Evolutionary conservation across 2,888 invertebrate genomes (phyloP).

Genomic region (Phania funesta): DNA sequence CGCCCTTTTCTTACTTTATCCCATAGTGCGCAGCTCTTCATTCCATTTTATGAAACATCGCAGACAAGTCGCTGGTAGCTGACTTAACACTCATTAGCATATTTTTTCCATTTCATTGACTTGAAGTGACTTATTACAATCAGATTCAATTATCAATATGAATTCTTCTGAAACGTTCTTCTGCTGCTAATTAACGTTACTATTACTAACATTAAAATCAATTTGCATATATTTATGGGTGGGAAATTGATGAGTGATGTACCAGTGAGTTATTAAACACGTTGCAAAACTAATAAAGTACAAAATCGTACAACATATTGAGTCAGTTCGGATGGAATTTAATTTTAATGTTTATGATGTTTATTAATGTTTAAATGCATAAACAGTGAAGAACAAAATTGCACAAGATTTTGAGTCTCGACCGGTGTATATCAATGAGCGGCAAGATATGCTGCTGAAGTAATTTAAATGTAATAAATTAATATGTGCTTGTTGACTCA

Average conservation of each 20-base stretch:
- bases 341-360: too few relatives aligned
- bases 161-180: conserved; percentile 37
- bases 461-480: too few relatives aligned
- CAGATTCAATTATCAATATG: conserved; percentile 62
- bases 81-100: conserved; percentile 47
- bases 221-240: conserved; percentile 46
- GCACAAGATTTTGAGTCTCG: too few relatives aligned
- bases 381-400: too few relatives aligned
- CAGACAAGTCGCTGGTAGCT: conserved; percentile 5
- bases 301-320: too few relatives aligned
- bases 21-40: background rate
- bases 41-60: background rate
- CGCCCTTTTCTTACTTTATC: background rate
- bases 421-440: too few relatives aligned
- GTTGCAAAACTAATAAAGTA: too few relatives aligned
- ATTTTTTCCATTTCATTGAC: conserved; percentile 56
- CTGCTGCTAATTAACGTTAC: conserved; percentile 58
- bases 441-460: too few relatives aligned
- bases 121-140: conserved; percentile 56
- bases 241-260: background rate
- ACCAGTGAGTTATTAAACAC: background rate
- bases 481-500: too few relatives aligned
- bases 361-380: too few relatives aligned
- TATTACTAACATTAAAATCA: conserved; percentile 43
- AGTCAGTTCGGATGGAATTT: too few relatives aligned